Percentiles rank a stretch among this genome's conserved stretches.
phyloP scores from a whole-genome alignment of 2,888 invertebrate species.

The Synergus laeviventris region DNA sequence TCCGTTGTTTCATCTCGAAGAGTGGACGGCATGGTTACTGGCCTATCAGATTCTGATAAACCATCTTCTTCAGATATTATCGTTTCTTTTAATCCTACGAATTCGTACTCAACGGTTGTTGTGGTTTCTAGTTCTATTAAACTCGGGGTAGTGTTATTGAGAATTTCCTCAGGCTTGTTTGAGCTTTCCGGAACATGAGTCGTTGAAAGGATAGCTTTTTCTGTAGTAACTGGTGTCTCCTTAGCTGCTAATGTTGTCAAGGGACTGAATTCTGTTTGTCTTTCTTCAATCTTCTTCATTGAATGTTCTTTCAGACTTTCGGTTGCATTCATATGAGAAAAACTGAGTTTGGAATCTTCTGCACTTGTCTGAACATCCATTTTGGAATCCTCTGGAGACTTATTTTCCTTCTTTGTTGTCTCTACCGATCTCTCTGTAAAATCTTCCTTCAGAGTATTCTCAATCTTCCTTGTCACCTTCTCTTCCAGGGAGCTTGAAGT shows the following conservation, averaged over 20 bases:
- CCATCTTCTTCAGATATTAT: slow-evolving; percentile 20
- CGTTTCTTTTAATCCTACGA: slow-evolving; percentile 65
- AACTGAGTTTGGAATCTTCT: slow-evolving; percentile 53
- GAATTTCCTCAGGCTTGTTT: background rate
- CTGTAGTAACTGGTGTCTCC: background rate
- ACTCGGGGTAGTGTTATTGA: slow-evolving; percentile 2
- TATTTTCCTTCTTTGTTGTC: slow-evolving; percentile 18
- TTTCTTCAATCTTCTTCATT: background rate
- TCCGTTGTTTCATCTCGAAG: slow-evolving; percentile 12
- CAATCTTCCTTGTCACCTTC: background rate
- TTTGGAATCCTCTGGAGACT: slow-evolving; percentile 8
- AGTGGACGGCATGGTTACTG: background rate
- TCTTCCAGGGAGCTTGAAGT: slow-evolving; percentile 2
- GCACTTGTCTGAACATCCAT: slow-evolving; percentile 54
- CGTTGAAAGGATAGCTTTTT: background rate
- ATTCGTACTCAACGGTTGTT: slow-evolving; percentile 66
- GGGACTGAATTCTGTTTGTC: background rate
- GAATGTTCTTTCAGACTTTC: slow-evolving; percentile 54
- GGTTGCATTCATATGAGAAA: slow-evolving; percentile 56
- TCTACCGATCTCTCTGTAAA: slow-evolving; percentile 21
- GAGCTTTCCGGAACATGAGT: background rate
- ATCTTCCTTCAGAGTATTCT: background rate
- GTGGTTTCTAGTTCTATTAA: slow-evolving; percentile 48
- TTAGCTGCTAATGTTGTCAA: background rate
- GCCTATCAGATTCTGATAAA: background rate